A percentile compares a stretch with the other conserved stretches of the same genome.
Evolutionary conservation across 2,888 invertebrate genomes (phyloP).

Genomic region (Eulithis testata): DNA sequence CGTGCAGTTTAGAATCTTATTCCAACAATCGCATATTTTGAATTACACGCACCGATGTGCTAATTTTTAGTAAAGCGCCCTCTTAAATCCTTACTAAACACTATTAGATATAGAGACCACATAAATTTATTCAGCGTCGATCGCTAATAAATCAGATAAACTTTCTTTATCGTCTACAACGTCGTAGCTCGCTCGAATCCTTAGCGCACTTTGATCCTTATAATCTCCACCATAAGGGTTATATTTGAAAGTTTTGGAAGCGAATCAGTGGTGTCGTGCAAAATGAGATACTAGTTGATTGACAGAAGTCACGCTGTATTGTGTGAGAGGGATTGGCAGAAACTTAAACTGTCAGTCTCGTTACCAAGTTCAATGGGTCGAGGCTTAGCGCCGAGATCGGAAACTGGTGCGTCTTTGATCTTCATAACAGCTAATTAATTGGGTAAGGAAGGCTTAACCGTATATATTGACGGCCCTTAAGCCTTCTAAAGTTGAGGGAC

Average conservation of each 20-base stretch:
- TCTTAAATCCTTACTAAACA: slow-evolving; percentile 75
- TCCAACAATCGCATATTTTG: no score
- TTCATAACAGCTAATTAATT: slow-evolving; percentile 78
- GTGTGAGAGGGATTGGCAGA: slow-evolving; percentile 63
- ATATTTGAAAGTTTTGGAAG: slow-evolving; percentile 42
- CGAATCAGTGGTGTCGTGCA: slow-evolving; percentile 53
- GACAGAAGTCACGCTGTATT: slow-evolving; percentile 71
- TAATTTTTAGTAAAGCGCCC: slow-evolving; percentile 29
- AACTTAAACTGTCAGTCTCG: slow-evolving; percentile 76
- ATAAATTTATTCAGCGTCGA: slow-evolving; percentile 74
- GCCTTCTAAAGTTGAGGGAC: slow-evolving; percentile 50
- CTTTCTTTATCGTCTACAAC: slow-evolving; percentile 52
- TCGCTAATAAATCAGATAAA: slow-evolving; percentile 73
- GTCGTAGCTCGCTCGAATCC: slow-evolving; percentile 43
- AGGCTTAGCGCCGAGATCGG: slow-evolving; percentile 66
- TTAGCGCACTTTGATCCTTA: slow-evolving; percentile 46
- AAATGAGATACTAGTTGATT: slow-evolving; percentile 66
- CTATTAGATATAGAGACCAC: slow-evolving; percentile 66
- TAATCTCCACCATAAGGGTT: slow-evolving; percentile 38
- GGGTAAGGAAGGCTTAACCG: slow-evolving; percentile 69
- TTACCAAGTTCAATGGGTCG: slow-evolving; percentile 67
- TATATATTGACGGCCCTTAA: slow-evolving; percentile 66
- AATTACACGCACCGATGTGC: no score
- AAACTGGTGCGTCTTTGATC: slow-evolving; percentile 74
- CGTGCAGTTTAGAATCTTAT: no score